Conservation (phyloP, 2,888 invertebrate species). For the Folsomia candida region DNA sequence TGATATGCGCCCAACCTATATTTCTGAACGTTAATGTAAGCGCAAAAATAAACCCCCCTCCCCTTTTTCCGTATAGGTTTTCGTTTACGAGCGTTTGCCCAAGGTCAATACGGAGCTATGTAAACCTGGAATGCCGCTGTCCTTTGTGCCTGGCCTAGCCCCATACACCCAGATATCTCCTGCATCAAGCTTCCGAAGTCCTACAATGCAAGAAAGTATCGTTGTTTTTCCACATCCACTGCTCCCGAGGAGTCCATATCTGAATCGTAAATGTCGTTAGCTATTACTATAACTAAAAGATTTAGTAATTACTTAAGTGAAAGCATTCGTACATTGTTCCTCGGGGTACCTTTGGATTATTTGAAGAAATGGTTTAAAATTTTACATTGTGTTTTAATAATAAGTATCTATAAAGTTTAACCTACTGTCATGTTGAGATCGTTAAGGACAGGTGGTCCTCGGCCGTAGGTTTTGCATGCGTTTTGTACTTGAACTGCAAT, state of each 20-base stretch:
- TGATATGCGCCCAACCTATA: no score
- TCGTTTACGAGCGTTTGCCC: neutral
- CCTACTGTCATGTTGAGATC: conserved; percentile 77
- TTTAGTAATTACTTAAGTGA: neutral
- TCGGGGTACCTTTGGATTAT: no score
- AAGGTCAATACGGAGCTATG: no score
- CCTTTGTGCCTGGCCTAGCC: conserved; percentile 53
- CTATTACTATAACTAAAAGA: neutral
- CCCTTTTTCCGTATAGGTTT: neutral
- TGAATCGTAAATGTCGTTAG: conserved; percentile 54
- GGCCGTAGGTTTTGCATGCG: conserved; percentile 84
- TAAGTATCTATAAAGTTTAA: neutral
- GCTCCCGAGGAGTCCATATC: conserved; percentile 89
- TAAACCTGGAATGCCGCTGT: conserved; percentile 55
- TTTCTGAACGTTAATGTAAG: no score
- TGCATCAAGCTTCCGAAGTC: conserved; percentile 53
- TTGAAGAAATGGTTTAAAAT: neutral
- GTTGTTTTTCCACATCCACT: conserved; percentile 74
- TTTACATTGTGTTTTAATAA: neutral
- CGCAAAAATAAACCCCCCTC: no score
- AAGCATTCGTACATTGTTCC: no score
- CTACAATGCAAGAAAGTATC: conserved; percentile 53
- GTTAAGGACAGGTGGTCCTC: conserved; percentile 78
- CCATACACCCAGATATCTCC: conserved; percentile 55
- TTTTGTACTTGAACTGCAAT: conserved; percentile 54